phyloP scores from a whole-genome alignment of 2,113 vertebrate genomes.

The Hypocryptadius cinnamomeus region DNA sequence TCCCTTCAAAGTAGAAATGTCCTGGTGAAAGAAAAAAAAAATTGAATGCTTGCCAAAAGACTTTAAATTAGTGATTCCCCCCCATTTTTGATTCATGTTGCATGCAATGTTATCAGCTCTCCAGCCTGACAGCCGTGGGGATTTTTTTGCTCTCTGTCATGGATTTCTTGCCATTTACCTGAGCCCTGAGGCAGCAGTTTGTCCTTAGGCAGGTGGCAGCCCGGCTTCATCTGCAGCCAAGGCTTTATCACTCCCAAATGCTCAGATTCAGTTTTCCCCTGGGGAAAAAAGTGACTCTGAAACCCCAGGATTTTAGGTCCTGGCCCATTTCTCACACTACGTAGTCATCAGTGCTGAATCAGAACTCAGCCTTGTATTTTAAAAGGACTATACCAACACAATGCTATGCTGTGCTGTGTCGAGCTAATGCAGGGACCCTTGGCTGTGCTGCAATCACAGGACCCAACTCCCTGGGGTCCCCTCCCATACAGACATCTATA shows the following conservation, averaged over 20 bases:
- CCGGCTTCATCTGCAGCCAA: background rate
- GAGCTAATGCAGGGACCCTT: background rate
- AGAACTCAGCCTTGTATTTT: background rate
- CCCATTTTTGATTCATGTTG: background rate
- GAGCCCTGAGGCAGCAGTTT: background rate
- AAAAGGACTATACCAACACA: background rate
- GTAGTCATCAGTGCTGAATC: background rate
- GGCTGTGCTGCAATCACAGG: background rate
- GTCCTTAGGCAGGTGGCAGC: background rate
- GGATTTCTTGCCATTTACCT: background rate
- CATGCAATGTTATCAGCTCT: background rate
- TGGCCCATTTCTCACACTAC: background rate
- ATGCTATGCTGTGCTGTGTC: accelerated
- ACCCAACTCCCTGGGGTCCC: accelerated
- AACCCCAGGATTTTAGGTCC: background rate
- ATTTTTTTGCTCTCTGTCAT: background rate
- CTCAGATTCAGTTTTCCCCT: background rate
- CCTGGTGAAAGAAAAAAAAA: background rate
- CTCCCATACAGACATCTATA: background rate
- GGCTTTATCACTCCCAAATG: background rate
- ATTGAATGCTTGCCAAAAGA: background rate
- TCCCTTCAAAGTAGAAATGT: background rate
- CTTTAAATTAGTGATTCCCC: background rate
- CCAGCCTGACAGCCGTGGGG: background rate
- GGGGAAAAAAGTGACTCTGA: background rate